Base-by-base conservation (phyloP, 2,113 vertebrate genomes). In the Tragulus kanchil region DNA sequence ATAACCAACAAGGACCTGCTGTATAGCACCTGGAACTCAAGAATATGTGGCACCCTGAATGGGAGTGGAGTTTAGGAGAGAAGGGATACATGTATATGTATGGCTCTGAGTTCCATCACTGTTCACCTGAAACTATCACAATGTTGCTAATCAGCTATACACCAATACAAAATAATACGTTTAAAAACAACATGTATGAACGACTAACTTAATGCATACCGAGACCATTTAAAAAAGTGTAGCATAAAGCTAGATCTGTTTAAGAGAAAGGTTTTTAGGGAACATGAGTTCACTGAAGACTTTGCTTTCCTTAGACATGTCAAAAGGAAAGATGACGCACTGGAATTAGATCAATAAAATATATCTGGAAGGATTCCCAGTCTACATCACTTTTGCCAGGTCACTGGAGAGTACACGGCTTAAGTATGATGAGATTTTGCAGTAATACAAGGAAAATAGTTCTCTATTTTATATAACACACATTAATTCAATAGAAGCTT, bases 401-500 rank as follows among this genome's bases (percentile, higher is more conserved):
- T 96, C 54, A 64, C 26, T 75, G 16, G 91, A 78, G n/a, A 95
- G 50, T 42, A 61, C 50, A 69, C 58, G 42, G 31, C 36, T 59
- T 92, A 93, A 90, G 45, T 59, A 42, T 65, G 91, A 79, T 61
- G n/a, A 88, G 26, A 42, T 48, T 94, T 97, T 95, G 17, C 36
- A 96, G 59, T 78, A 77, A 88, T 79, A 88, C 21, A 86, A 93
- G 15, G 50, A 85, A 16, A 92, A 92, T 4, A 75, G 25, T 86
- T 26, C 56, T 95, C 59, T 88, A 59, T 67, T 97, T 96, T 89
- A 85, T 85, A 86, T 81, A 48, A 81, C 56, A 90, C 17, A 10
- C 14, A 75, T 95, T 93, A 98, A 92, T 95, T 89, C n/a, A 96
- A 50, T 90, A 96, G 88, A 96, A 95, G 52, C 4, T 95, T 94